These are phyloP conservation scores for Porites cylindrica DNA, from an alignment of 92 coral and sea anemone species.

Conservation along the genomic window DNA sequence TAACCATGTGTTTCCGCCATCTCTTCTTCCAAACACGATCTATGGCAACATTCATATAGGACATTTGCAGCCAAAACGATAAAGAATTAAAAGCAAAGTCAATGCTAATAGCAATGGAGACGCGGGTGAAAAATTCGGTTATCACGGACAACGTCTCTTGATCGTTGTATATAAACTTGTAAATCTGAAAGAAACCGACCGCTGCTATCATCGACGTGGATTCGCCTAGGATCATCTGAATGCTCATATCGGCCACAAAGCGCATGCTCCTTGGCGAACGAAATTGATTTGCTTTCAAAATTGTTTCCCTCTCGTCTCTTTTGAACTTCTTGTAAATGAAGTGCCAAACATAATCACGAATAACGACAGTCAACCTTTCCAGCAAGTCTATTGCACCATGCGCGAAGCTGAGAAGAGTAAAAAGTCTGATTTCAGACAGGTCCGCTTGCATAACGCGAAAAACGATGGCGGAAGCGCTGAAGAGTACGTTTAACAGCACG, in stretches of 20 bases:
- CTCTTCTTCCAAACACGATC: not conserved
- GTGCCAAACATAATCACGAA: too few relatives aligned
- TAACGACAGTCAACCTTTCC: too few relatives aligned
- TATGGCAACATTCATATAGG: too few relatives aligned
- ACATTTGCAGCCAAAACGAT: too few relatives aligned
- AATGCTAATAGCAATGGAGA: too few relatives aligned
- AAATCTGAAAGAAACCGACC: slow-evolving; percentile 64
- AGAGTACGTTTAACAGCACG: slow-evolving; percentile 37
- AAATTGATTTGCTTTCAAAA: slow-evolving; percentile 14
- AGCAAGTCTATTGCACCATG: too few relatives aligned
- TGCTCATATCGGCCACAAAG: slow-evolving; percentile 44
- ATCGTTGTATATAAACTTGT: slow-evolving; percentile 54
- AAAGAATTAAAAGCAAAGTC: too few relatives aligned
- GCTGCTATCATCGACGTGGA: slow-evolving; percentile 65
- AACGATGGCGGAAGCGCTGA: slow-evolving; percentile 42
- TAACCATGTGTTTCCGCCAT: slow-evolving; percentile 55
- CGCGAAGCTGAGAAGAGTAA: too few relatives aligned
- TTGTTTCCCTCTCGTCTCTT: not conserved
- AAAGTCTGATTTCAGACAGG: not conserved
- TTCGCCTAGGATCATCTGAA: too few relatives aligned
- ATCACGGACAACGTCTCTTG: not conserved
- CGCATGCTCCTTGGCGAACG: slow-evolving; percentile 77
- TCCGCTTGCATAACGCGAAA: slow-evolving; percentile 80
- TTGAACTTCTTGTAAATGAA: too few relatives aligned
- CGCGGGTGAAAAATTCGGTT: slow-evolving; percentile 38